A percentile compares a stretch with the other conserved stretches of the same genome.
These are phyloP conservation scores for Morpho helenor DNA, from an alignment of 2,888 invertebrate species.

Conservation along the genomic window DNA sequence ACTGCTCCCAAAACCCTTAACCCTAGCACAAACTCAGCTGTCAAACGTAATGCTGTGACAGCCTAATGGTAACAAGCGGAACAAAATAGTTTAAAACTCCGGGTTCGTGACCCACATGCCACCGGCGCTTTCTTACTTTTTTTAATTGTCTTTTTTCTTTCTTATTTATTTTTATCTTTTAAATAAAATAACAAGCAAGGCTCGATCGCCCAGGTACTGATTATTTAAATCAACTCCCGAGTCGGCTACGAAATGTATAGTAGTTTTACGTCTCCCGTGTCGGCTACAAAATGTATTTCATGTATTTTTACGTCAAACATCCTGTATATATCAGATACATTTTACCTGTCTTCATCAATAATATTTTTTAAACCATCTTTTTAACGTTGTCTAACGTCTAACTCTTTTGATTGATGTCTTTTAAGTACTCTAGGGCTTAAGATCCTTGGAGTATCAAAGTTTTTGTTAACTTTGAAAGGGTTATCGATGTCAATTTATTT, in stretches of 20 bases:
- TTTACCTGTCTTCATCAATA: constrained; percentile 74
- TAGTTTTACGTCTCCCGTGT: too few relatives aligned
- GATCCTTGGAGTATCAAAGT: constrained; percentile 31
- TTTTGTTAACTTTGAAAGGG: constrained; percentile 14
- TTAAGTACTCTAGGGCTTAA: constrained; percentile 49
- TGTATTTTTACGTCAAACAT: constrained; percentile 28
- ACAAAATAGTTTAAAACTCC: too few relatives aligned
- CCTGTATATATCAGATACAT: constrained; percentile 45
- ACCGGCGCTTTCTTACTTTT: too few relatives aligned
- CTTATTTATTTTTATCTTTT: too few relatives aligned
- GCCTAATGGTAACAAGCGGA: too few relatives aligned
- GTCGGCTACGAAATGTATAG: too few relatives aligned
- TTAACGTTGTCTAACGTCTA: constrained; percentile 60
- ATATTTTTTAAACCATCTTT: constrained; percentile 59
- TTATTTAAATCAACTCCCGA: constrained; percentile 36
- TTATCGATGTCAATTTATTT: not conserved
- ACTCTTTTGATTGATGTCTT: constrained; percentile 63
- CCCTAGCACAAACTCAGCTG: too few relatives aligned
- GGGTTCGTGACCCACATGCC: too few relatives aligned
- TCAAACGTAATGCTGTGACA: too few relatives aligned
- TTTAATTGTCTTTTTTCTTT: too few relatives aligned
- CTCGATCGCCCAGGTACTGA: not conserved
- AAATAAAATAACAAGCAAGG: too few relatives aligned
- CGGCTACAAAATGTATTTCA: constrained; percentile 46
- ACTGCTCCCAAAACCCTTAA: too few relatives aligned